These are phyloP conservation scores for Caenorhabditis remanei DNA, from an alignment of 1,140 invertebrate genomes.

Conservation along the genomic window DNA sequence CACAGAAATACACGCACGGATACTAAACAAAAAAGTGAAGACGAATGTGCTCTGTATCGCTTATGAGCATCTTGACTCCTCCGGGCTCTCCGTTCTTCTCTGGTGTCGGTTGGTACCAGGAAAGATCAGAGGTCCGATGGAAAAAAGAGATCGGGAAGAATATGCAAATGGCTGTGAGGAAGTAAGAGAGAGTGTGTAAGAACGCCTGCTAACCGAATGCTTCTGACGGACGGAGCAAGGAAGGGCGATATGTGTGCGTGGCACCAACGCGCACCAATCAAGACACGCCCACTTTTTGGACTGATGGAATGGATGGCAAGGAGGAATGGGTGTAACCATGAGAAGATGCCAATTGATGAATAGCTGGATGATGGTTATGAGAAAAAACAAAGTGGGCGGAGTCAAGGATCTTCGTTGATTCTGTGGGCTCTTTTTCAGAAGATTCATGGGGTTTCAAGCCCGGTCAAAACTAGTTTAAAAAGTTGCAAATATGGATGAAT, in stretches of 20 bases:
- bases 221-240: not conserved
- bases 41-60: slow-evolving; percentile 21
- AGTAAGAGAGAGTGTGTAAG: not conserved
- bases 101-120: slow-evolving; percentile 48
- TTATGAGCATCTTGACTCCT: slow-evolving; percentile 26
- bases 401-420: not conserved
- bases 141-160: not conserved
- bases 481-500: too few species aligned
- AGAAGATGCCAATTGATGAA: slow-evolving; percentile 32
- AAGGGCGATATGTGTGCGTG: slow-evolving; percentile 10
- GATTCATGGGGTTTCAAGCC: too few species aligned
- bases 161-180: slow-evolving; percentile 49
- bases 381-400: not conserved
- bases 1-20: not conserved
- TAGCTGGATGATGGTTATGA: not conserved
- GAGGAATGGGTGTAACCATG: slow-evolving; percentile 38
- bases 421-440: too few species aligned
- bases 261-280: slow-evolving; percentile 49
- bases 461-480: too few species aligned
- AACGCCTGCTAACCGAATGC: slow-evolving; percentile 13
- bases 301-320: slow-evolving; percentile 24
- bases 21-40: slow-evolving; percentile 50
- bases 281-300: slow-evolving; percentile 37
- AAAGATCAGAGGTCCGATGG: slow-evolving; percentile 45
- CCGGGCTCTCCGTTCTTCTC: not conserved